Evolutionary conservation across 2,797 vertebrate genomes (phyloP).

Genomic region (Rhyacichthys aspro): DNA sequence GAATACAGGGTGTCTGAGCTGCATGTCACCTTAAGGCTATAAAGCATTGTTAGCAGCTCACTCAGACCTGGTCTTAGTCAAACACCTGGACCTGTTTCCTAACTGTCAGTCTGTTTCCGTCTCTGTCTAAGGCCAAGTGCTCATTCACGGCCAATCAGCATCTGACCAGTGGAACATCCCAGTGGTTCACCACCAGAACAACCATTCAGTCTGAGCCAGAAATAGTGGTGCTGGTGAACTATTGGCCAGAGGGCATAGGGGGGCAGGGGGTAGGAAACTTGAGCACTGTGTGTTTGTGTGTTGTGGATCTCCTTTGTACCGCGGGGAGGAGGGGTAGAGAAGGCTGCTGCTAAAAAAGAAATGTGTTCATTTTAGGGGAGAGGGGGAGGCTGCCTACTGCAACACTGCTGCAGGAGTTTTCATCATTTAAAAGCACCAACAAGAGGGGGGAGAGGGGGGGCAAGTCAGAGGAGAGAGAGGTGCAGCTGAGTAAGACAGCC

Average conservation of each 20-base stretch:
- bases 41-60: constrained; percentile 32
- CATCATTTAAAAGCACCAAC: constrained; percentile 70
- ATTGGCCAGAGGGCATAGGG: constrained; percentile 62
- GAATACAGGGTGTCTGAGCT: constrained; percentile 22
- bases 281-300: constrained; percentile 50
- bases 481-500: constrained; percentile 73
- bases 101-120: constrained; percentile 29
- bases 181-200: constrained; percentile 55
- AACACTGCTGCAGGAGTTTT: constrained; percentile 69
- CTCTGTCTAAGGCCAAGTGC: constrained; percentile 27
- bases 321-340: constrained; percentile 75
- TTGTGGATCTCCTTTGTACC: constrained; percentile 76
- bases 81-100: constrained; percentile 66
- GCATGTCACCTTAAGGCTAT: constrained; percentile 38
- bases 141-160: constrained; percentile 59
- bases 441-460: constrained; percentile 37
- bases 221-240: constrained; percentile 73
- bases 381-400: constrained; percentile 67
- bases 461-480: constrained; percentile 57
- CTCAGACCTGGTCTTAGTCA: constrained; percentile 36
- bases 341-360: constrained; percentile 74
- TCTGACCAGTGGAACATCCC: constrained; percentile 55
- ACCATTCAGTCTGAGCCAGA: constrained; percentile 58
- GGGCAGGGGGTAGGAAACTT: constrained; percentile 71
- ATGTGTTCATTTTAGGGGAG: constrained; percentile 71